Conservation (phyloP, 2,113 vertebrate genomes). For the Agelaius phoeniceus region DNA sequence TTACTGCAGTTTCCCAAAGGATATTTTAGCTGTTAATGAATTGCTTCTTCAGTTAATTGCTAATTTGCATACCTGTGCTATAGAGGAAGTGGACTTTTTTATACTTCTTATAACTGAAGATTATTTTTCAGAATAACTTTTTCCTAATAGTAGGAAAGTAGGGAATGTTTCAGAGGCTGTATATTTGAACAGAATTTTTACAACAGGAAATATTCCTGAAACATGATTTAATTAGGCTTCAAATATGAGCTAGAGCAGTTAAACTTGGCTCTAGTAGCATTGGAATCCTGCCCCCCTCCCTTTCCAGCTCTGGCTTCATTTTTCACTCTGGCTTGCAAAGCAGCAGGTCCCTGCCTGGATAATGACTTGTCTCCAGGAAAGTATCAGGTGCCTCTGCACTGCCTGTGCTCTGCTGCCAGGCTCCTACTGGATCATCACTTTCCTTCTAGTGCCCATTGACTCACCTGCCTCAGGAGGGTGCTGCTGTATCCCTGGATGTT, state of each 20-base stretch:
- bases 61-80: neutral
- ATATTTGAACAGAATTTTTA: neutral
- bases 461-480: neutral
- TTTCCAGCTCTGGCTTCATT: neutral
- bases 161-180: neutral
- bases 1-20: neutral
- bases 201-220: neutral
- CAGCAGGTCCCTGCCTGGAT: neutral
- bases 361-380: neutral
- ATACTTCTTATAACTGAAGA: neutral
- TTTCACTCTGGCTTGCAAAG: neutral
- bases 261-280: neutral
- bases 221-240: neutral
- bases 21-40: neutral
- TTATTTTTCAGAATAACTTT: neutral
- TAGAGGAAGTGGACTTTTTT: neutral
- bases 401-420: neutral
- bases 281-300: neutral
- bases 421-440: neutral
- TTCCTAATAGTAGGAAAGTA: neutral
- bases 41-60: neutral
- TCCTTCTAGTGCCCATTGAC: neutral
- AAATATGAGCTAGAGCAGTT: neutral
- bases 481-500: neutral
- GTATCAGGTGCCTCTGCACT: neutral